Evolutionary conservation across 2,888 invertebrate genomes (phyloP).

Genomic region (Agrochola macilenta): DNA sequence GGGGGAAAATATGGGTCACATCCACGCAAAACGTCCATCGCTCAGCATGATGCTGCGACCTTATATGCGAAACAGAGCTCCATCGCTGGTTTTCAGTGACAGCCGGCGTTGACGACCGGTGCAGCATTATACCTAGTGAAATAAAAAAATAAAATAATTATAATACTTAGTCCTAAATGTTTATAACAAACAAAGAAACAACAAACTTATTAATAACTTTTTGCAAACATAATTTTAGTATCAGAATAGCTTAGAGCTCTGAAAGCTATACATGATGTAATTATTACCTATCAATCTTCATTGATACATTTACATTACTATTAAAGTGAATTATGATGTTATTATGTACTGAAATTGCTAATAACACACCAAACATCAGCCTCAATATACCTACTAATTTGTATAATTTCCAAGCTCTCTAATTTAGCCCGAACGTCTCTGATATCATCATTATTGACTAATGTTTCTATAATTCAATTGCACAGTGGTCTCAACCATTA

Average conservation of each 20-base stretch:
- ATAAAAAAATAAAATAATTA: too few species aligned
- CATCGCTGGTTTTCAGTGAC: too few species aligned
- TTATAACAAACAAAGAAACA: too few species aligned
- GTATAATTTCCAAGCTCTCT: conserved; percentile 44
- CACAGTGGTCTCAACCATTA: conserved; percentile 46
- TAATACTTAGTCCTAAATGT: too few species aligned
- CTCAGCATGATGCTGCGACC: too few species aligned
- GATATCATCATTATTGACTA: conserved; percentile 50
- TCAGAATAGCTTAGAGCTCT: neutral
- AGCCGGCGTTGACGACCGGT: too few species aligned
- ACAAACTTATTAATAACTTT: neutral
- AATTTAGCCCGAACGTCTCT: conserved; percentile 40
- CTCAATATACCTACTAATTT: conserved; percentile 46
- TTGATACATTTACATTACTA: conserved; percentile 32
- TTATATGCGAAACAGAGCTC: too few species aligned
- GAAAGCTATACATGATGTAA: neutral
- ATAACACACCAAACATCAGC: conserved; percentile 21
- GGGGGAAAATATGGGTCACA: too few species aligned
- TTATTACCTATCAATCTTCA: conserved; percentile 22
- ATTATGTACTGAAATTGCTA: conserved; percentile 50
- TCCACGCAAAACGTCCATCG: too few species aligned
- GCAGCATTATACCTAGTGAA: too few species aligned
- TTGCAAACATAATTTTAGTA: neutral
- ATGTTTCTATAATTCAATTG: conserved; percentile 54
- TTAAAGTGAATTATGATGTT: conserved; percentile 46